phyloP scores from a whole-genome alignment of 1,140 invertebrate species.

The Drosophila insularis region DNA sequence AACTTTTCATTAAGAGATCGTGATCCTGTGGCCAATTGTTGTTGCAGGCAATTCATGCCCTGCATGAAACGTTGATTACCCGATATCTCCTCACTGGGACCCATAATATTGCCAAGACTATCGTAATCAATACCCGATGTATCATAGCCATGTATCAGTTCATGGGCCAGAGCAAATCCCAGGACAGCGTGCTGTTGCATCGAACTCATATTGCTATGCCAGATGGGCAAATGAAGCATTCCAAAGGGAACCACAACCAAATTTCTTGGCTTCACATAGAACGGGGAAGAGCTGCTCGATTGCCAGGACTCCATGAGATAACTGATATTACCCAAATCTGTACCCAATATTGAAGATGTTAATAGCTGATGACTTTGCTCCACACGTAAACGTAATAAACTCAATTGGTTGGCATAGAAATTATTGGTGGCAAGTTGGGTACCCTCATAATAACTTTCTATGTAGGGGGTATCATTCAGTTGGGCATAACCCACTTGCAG shows the following conservation, averaged over 20 bases:
- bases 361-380: slow-evolving; percentile 59
- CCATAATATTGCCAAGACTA: slow-evolving; percentile 68
- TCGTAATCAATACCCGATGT: slow-evolving; percentile 73
- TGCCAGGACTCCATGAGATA: slow-evolving; percentile 58
- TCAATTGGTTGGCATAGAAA: slow-evolving; percentile 73
- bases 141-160: slow-evolving; percentile 73
- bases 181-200: slow-evolving; percentile 71
- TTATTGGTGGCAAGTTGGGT: slow-evolving; percentile 57
- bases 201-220: slow-evolving; percentile 60
- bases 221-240: slow-evolving; percentile 66
- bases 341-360: background rate
- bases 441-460: slow-evolving; percentile 54
- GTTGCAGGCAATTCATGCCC: slow-evolving; percentile 68
- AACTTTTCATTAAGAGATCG: slow-evolving; percentile 71
- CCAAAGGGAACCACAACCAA: slow-evolving; percentile 69
- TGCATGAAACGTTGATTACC: slow-evolving; percentile 61
- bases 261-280: slow-evolving; percentile 69
- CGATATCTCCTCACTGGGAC: slow-evolving; percentile 70
- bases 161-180: slow-evolving; percentile 69
- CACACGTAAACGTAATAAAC: slow-evolving; percentile 56
- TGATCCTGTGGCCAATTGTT: slow-evolving; percentile 69
- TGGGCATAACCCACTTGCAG: slow-evolving; percentile 63
- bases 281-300: slow-evolving; percentile 66
- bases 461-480: slow-evolving; percentile 42
- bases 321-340: slow-evolving; percentile 33